These are phyloP conservation scores for Leptinotarsa peninsularis DNA, from an alignment of 2,888 invertebrate genomes.

Conservation along the genomic window DNA sequence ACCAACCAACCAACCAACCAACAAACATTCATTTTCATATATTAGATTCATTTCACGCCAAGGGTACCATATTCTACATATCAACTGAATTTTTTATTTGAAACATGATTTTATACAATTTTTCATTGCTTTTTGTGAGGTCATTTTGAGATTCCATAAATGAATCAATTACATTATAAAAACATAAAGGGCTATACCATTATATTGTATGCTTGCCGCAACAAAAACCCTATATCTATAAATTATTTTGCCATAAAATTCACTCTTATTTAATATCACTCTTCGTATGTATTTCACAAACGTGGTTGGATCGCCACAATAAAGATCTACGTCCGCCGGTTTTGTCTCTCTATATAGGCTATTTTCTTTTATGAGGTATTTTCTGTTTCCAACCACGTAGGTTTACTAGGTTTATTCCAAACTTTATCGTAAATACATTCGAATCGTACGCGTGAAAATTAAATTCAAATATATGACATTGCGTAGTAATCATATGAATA, in stretches of 20 bases:
- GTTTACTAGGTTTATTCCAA: conserved; percentile 1
- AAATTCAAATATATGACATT: neutral
- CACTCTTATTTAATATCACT: neutral
- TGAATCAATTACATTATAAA: no score
- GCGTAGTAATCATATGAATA: no score
- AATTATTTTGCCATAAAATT: neutral
- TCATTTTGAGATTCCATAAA: no score
- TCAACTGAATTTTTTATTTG: no score
- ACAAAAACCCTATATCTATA: neutral
- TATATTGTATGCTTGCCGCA: neutral
- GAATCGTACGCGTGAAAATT: neutral
- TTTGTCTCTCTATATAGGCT: neutral
- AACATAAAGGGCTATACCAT: neutral
- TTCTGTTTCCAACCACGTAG: conserved; percentile 12
- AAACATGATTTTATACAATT: no score
- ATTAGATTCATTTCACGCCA: no score
- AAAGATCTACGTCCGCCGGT: neutral
- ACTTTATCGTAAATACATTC: neutral
- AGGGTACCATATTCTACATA: no score
- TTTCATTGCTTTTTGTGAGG: no score
- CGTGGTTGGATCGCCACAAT: neutral
- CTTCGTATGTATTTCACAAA: conserved; percentile 4
- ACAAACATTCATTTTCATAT: no score
- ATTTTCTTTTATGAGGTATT: conserved; percentile 11
- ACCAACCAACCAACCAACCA: no score